Conservation (phyloP, 1,140 invertebrate genomes). For the Bombus turneri region DNA sequence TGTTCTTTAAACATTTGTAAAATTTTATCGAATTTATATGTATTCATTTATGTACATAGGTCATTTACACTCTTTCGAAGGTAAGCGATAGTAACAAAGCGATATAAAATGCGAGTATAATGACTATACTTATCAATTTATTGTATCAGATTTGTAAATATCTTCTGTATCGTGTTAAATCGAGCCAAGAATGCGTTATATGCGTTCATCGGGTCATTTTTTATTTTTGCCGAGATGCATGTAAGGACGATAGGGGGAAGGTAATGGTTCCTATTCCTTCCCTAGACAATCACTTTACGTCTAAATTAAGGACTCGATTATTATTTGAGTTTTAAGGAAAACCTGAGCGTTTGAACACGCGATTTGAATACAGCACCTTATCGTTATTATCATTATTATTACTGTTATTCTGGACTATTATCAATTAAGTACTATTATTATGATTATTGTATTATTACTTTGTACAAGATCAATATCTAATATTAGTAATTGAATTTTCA, state of each 20-base stretch:
- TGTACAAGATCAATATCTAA: conserved; percentile 30
- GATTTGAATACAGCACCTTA: conserved; percentile 40
- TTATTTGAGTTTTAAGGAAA: background rate
- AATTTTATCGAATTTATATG: conserved; percentile 38
- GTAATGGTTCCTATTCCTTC: background rate
- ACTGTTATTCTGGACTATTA: background rate
- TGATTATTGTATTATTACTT: conserved; percentile 22
- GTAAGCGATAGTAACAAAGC: background rate
- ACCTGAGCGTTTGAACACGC: conserved; percentile 1
- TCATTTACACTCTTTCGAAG: conserved; percentile 38
- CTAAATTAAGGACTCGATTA: background rate
- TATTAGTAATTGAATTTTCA: conserved; percentile 25
- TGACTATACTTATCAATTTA: background rate
- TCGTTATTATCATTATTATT: conserved; percentile 17
- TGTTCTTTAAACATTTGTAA: background rate
- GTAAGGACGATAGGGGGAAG: background rate
- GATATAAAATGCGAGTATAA: conserved; percentile 14
- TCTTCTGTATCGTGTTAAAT: conserved; percentile 46
- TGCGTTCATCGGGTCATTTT: conserved; percentile 19
- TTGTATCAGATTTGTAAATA: conserved; percentile 58
- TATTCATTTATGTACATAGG: conserved; percentile 53
- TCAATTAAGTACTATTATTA: background rate
- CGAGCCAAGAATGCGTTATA: conserved; percentile 41
- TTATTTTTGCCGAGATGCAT: conserved; percentile 24
- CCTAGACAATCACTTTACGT: background rate